Percentiles rank a stretch among this genome's conserved stretches.
phyloP scores from a whole-genome alignment of 2,113 vertebrate genomes.

The Chinchilla lanigera region DNA sequence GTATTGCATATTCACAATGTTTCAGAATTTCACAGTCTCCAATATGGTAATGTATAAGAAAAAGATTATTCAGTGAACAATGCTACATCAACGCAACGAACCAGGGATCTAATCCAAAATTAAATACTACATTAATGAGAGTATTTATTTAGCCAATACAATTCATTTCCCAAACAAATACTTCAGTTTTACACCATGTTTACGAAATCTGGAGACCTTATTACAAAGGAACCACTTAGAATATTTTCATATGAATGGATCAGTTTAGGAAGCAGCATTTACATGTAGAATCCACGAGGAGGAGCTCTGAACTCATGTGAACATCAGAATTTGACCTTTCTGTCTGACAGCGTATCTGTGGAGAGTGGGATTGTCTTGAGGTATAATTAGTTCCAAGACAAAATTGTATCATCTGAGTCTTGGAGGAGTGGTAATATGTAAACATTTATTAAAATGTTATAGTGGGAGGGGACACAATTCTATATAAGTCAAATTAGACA shows the following conservation, averaged over 20 bases:
- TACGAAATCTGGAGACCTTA: not conserved
- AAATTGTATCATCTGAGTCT: constrained; percentile 83
- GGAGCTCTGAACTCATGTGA: constrained; percentile 77
- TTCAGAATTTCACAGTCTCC: not conserved
- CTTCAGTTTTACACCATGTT: not conserved
- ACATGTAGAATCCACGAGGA: constrained; percentile 74
- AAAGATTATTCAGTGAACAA: not conserved
- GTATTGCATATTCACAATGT: not conserved
- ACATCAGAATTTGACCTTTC: not conserved
- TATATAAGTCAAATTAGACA: constrained; percentile 82
- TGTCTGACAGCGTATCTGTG: not conserved
- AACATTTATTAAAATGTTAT: constrained; percentile 87
- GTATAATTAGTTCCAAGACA: constrained; percentile 84
- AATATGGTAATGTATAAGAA: too few relatives aligned
- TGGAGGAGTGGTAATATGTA: constrained; percentile 84
- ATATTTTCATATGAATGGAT: not conserved
- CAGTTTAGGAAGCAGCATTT: not conserved
- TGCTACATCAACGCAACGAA: not conserved
- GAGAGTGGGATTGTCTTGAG: constrained; percentile 80
- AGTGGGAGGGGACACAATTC: constrained; percentile 81
- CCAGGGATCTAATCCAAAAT: not conserved
- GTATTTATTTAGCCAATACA: not conserved
- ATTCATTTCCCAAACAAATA: not conserved
- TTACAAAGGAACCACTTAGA: not conserved
- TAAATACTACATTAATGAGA: not conserved